Conservation (phyloP, 1,140 invertebrate genomes). For the Lethocerus indicus region DNA sequence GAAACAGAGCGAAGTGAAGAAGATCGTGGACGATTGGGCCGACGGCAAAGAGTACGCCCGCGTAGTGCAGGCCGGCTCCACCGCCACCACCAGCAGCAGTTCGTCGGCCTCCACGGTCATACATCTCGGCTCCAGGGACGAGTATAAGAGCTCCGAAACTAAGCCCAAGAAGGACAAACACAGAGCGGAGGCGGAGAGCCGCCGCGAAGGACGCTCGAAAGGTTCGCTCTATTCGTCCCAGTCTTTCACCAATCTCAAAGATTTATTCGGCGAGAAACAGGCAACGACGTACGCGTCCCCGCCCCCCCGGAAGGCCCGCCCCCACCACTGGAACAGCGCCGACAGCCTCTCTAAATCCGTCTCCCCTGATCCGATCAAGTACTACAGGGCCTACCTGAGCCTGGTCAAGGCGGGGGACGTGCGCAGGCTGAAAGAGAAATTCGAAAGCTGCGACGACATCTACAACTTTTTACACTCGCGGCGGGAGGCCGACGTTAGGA, state of each 20-base stretch:
- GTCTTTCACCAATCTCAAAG: conserved; percentile 55
- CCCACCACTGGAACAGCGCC: conserved; percentile 13
- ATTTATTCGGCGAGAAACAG: conserved; percentile 48
- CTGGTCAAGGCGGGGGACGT: conserved; percentile 58
- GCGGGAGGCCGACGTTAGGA: conserved; percentile 24
- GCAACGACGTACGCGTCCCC: conserved; percentile 12
- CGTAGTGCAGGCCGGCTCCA: conserved; percentile 14
- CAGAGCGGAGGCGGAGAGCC: neutral
- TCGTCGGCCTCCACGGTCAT: conserved; percentile 21
- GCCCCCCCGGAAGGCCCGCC: conserved; percentile 8
- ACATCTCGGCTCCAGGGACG: conserved; percentile 18
- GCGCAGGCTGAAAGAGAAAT: conserved; percentile 46
- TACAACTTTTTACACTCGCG: conserved; percentile 22
- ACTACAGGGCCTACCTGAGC: conserved; percentile 47
- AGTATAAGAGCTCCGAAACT: neutral
- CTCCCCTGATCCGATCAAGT: conserved; percentile 48
- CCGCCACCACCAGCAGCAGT: conserved; percentile 17
- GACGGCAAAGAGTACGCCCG: conserved; percentile 17
- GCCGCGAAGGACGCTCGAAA: neutral
- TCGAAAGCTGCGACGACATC: conserved; percentile 42
- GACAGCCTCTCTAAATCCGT: conserved; percentile 16
- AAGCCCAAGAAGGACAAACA: neutral
- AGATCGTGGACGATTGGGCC: conserved; percentile 29
- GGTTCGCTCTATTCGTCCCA: conserved; percentile 22
- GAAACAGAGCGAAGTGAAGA: conserved; percentile 26